Percentiles rank a stretch among this genome's conserved stretches.
These are phyloP conservation scores for Scaptomyza cyrtandrae DNA, from an alignment of 2,888 invertebrate genomes.

Conservation along the genomic window DNA sequence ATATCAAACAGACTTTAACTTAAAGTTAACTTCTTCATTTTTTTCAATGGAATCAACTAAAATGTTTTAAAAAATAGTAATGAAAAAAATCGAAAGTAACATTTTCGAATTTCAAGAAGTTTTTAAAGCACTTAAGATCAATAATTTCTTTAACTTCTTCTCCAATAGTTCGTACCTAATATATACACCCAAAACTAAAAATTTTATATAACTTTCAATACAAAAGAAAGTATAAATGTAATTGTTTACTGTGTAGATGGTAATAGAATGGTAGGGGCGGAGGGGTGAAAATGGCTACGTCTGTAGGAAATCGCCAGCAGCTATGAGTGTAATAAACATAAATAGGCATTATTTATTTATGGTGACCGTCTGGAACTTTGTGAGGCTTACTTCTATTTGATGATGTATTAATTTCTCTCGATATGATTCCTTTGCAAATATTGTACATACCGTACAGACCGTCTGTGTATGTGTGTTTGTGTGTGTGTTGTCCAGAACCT, in stretches of 20 bases:
- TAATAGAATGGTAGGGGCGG: not conserved
- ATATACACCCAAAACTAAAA: too few species aligned
- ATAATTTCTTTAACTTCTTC: too few species aligned
- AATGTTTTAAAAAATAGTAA: too few species aligned
- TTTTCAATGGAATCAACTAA: too few species aligned
- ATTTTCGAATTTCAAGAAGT: too few species aligned
- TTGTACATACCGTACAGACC: constrained; percentile 8
- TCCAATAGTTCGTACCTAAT: too few species aligned
- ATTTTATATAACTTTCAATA: too few species aligned
- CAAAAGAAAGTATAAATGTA: not conserved
- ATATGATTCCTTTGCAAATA: constrained; percentile 55
- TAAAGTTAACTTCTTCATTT: too few species aligned
- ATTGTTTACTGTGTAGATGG: constrained; percentile 24
- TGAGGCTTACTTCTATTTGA: constrained; percentile 63
- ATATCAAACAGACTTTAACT: too few species aligned
- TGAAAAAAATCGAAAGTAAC: too few species aligned
- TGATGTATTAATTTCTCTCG: constrained; percentile 71
- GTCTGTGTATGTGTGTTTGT: constrained; percentile 4
- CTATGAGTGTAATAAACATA: constrained; percentile 72
- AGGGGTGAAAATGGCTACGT: not conserved
- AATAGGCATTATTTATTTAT: constrained; percentile 80
- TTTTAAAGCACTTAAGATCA: too few species aligned
- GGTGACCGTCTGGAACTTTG: constrained; percentile 57
- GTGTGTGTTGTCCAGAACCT: constrained; percentile 16
- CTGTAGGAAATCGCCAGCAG: constrained; percentile 38